Evolutionary conservation across 2,113 vertebrate species (phyloP), one percentile per base, ranked within the genome.

Genomic region (Corydoras maculifer): DNA sequence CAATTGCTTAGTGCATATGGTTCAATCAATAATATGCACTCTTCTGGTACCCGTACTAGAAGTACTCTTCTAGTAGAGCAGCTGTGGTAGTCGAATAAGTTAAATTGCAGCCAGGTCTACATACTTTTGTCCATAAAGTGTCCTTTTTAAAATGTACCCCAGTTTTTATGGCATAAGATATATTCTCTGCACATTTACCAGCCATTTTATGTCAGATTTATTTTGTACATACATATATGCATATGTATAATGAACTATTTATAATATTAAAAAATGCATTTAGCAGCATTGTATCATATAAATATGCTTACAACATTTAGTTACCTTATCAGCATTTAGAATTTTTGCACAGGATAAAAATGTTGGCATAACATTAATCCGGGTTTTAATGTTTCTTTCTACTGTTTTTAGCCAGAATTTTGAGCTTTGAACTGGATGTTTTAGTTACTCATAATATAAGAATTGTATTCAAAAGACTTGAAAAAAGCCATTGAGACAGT

Each of bases 301-400:
- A 93, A 87, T 86, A 86, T 91, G 92, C 91, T 92, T 92, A 93
- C 92, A 92, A 88, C 93, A 93, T 91, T 86, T 87, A 88, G 90
- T 91, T 91, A 90, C 89, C 94, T 93, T 97, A 94, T 92, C 94
- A 90, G 90, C 88, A 81, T 92, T 92, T 91, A 93, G 86, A 10
- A 85, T 91, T 93, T 92, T 87, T 94, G 93, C 94, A 94, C 91
- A 94, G 88, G 50, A 83, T 83, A 14, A 57, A 57, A 14, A 88
- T 72, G 84, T 77, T 63, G 66, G 50, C 49, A 55, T 79, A 43
- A 89, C 82, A 84, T 91, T 90, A 84, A 86, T 79, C 65, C 60
- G 30, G 32, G 57, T 72, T 72, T 60, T 8, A 12, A 65, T 71
- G n/a, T 72, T 73, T 59, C 65, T 43, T 43, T 43, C 4, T 43